Evolutionary conservation across 2,113 vertebrate species (phyloP).

Genomic region (Heliornis fulica): DNA sequence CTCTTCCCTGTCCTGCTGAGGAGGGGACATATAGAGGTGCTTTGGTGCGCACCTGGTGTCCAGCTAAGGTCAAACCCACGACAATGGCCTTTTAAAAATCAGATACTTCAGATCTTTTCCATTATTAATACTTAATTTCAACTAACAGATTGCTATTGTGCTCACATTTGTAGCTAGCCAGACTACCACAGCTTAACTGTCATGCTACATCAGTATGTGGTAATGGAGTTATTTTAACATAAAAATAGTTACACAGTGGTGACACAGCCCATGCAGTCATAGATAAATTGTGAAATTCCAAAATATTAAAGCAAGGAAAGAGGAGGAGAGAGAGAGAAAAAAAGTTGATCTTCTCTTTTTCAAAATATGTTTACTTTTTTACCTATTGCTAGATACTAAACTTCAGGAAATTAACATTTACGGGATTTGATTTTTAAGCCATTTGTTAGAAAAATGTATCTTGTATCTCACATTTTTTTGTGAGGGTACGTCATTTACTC

Average conservation of each 20-base stretch:
- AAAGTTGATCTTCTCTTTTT: not conserved
- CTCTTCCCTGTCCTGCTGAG: no score
- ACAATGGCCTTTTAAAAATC: not conserved
- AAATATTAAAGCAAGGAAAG: not conserved
- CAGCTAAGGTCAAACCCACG: no score
- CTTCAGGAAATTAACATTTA: not conserved
- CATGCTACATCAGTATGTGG: no score
- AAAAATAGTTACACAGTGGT: not conserved
- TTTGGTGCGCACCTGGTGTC: no score
- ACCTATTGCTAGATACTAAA: not conserved
- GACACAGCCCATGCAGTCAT: not conserved
- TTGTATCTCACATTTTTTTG: not conserved
- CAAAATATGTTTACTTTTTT: not conserved
- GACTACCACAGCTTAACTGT: not conserved
- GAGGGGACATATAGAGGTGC: no score
- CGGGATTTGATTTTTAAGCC: not conserved
- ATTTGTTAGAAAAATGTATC: not conserved
- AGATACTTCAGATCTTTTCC: not conserved
- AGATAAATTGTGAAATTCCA: not conserved
- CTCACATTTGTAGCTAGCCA: not conserved
- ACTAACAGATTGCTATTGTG: not conserved
- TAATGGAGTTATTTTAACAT: not conserved
- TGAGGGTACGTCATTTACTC: not conserved
- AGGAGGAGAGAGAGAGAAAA: no score
- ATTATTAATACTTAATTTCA: not conserved